Evolutionary conservation across 2,888 invertebrate genomes (phyloP), one percentile per base, ranked within the genome.

Genomic region (Formica aserva): DNA sequence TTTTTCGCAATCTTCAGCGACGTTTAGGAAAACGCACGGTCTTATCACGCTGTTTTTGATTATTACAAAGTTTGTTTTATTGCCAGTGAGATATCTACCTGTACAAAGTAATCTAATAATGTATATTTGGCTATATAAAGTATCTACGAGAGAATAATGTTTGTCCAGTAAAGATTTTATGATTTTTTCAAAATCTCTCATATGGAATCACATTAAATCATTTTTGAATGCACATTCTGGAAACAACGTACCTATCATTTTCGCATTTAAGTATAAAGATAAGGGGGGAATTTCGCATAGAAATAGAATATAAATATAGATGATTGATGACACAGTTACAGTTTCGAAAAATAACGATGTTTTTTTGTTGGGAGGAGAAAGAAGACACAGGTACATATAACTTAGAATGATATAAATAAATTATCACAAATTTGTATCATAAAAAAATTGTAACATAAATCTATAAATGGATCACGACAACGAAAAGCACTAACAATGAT

Each of bases 341-440:
- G 0, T 41, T 77, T 41, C 18, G 26, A 76, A 75, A 26, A 1
- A n/a, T 74, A 32, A 74, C 41, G 4, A 62, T 88, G 86, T 82
- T 87, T 41, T 85, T 87, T 66, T 26, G 26, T 35, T 35, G 87
- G n/a, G n/a, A 5, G 6, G n/a, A 48, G 48, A 48, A 48, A 52
- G 8, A 87, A 90, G 89, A 91, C 90, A 92, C 90, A 92, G 92
- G 91, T 92, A 92, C 92, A 83, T 83, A 76, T 77, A 92, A 91
- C 89, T 90, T 91, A 91, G 80, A 74, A 91, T 87, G 86, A 86
- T 90, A 92, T 82, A 87, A 86, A 91, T 89, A 86, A 91, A 82
- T 88, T 92, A 92, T 91, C 89, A 92, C 89, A 92, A 57, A 90
- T 75, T 78, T 75, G 83, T 85, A 85, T 52, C 66, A 66, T 76